phyloP scores from a whole-genome alignment of 2,888 invertebrate species.

The Rhagophthalmus giganteus region DNA sequence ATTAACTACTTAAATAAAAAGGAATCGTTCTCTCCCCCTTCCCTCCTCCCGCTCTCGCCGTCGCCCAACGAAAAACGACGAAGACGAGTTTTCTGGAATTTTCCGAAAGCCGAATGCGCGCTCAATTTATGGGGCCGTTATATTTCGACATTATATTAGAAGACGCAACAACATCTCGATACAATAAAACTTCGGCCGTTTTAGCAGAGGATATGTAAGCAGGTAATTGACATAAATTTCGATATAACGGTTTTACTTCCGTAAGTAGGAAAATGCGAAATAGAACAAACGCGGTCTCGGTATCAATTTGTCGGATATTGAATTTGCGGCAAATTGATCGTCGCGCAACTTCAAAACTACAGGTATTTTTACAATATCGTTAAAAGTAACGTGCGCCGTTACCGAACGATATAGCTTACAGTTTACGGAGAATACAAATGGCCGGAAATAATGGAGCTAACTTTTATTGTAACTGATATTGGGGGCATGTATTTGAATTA shows the following conservation, averaged over 20 bases:
- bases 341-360: conserved; percentile 19
- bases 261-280: conserved; percentile 7
- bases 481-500: conserved; percentile 3
- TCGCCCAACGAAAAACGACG: too few species aligned
- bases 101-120: neutral
- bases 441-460: conserved; percentile 3
- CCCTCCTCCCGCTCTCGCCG: too few species aligned
- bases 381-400: conserved; percentile 30
- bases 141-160: conserved; percentile 1
- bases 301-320: conserved; percentile 17
- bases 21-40: neutral
- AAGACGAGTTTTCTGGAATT: neutral
- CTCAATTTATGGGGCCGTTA: neutral
- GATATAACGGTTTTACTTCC: conserved; percentile 3
- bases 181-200: conserved; percentile 11
- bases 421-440: conserved; percentile 15
- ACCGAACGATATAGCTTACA: conserved; percentile 15
- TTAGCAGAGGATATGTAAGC: conserved; percentile 6
- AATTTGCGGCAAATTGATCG: conserved; percentile 12
- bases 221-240: conserved; percentile 15
- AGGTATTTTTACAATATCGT: conserved; percentile 30
- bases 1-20: conserved; percentile 7
- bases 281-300: too few species aligned
- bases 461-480: conserved; percentile 4
- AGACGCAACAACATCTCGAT: conserved; percentile 4